These are phyloP conservation scores for Listronotus bonariensis DNA, from an alignment of 1,140 invertebrate genomes.

Conservation along the genomic window DNA sequence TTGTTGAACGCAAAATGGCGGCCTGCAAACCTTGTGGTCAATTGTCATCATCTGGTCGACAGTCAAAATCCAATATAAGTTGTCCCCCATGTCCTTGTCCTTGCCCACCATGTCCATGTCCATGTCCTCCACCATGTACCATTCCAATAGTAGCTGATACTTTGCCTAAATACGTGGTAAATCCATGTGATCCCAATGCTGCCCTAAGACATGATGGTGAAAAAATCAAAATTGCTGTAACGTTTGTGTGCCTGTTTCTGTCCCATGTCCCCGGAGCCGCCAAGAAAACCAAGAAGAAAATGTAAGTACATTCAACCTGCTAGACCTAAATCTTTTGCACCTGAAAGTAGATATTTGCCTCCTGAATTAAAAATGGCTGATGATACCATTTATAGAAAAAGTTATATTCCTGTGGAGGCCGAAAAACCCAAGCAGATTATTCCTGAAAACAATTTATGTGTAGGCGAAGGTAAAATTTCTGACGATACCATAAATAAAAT, in stretches of 20 bases:
- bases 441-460: constrained; percentile 54
- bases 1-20: constrained; percentile 21
- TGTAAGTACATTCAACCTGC: constrained; percentile 65
- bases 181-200: constrained; percentile 31
- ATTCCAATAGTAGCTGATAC: constrained; percentile 38
- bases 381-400: constrained; percentile 63
- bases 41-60: constrained; percentile 6
- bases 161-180: constrained; percentile 35
- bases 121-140: constrained; percentile 31
- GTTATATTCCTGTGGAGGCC: constrained; percentile 59
- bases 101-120: constrained; percentile 16
- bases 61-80: constrained; percentile 35
- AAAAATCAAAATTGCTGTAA: constrained; percentile 36
- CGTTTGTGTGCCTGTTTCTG: constrained; percentile 43
- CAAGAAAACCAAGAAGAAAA: constrained; percentile 42
- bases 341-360: constrained; percentile 59
- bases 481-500: constrained; percentile 63
- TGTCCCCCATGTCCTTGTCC: constrained; percentile 36
- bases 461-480: constrained; percentile 55
- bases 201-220: constrained; percentile 7
- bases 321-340: constrained; percentile 60
- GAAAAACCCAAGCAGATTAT: constrained; percentile 51
- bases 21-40: constrained; percentile 39
- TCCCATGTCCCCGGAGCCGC: constrained; percentile 21
- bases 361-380: constrained; percentile 60